Evolutionary conservation across 2,797 vertebrate genomes (phyloP), one percentile per base, ranked within the genome.

Genomic region (Synaphobranchus kaupii): DNA sequence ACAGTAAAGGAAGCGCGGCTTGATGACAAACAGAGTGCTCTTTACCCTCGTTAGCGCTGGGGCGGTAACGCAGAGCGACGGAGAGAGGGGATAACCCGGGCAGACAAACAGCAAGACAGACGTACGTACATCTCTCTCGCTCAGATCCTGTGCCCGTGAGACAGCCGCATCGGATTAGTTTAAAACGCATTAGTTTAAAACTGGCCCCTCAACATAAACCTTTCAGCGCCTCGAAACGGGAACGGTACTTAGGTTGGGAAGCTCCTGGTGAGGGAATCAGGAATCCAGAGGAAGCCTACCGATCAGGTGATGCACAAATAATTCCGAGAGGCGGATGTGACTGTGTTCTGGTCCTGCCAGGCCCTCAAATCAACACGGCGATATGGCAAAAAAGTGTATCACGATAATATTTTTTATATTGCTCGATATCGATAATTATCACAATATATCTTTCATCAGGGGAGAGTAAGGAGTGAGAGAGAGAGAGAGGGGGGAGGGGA

Each of bases 151-250:
- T 8, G 25, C 34, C 31, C 13, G 10, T 0, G 0, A 13, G n/a
- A 25, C 60, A 66, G 60, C 17, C 25, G 25, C 25, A 22, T 5
- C 20, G 5, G 9, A 31, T 68, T 68, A 7, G 22, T 12, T 52
- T 78, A 39, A 86, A 39, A 86, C 85, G 89, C 7, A 50, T 50
- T n/a, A n/a, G n/a, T n/a, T 88, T 90, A 89, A 93, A 87, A 82
- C 88, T 85, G 47, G 1, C 73, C 3, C 12, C 84, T 81, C 58
- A 73, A 54, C 58, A 78, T 13, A 0, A 63, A 60, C 25, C 31
- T 76, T n/a, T n/a, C 20, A 56, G 10, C 54, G 15, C 54, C 12
- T 10, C 54, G 1, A 3, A 12, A 56, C 13, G 25, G 6, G 25
- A n/a, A 6, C 60, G 5, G 22, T 2, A 22, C 60, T 66, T 4